These are phyloP conservation scores for Notiomystis cincta DNA, from an alignment of 2,113 vertebrate genomes.

Conservation along the genomic window DNA sequence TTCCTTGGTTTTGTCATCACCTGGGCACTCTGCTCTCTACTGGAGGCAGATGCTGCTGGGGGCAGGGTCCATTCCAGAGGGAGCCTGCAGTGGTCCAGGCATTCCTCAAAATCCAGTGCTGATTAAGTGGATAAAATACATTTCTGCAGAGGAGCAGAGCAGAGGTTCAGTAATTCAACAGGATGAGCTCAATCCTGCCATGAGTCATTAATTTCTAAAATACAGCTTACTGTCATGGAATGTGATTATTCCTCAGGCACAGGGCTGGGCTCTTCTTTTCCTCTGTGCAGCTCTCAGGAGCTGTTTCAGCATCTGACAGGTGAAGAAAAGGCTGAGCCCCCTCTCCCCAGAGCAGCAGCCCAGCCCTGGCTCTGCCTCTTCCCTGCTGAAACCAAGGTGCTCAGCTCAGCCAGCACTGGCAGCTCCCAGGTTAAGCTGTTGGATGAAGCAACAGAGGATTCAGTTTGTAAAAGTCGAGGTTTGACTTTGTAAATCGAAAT, in stretches of 20 bases:
- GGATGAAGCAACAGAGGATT: not conserved
- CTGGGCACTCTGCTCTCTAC: rapidly evolving
- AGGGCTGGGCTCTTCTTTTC: not conserved
- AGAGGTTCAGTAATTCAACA: not conserved
- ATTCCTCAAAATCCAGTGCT: not conserved
- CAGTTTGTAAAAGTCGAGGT: not conserved
- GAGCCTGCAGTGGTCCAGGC: not conserved
- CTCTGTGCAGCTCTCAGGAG: not conserved
- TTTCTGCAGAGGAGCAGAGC: not conserved
- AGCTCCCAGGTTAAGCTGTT: not conserved
- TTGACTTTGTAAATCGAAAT: not conserved
- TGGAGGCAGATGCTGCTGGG: not conserved
- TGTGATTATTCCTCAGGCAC: slow-evolving; percentile 10
- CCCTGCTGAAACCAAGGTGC: not conserved
- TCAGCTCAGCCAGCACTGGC: not conserved
- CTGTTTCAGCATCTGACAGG: not conserved
- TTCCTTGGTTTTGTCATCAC: no score
- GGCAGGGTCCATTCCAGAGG: not conserved
- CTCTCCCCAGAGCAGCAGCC: not conserved
- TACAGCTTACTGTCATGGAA: slow-evolving; percentile 14
- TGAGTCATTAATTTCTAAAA: slow-evolving; percentile 60
- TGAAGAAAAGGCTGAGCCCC: not conserved
- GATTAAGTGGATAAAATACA: not conserved
- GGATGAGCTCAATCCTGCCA: slow-evolving; percentile 29
- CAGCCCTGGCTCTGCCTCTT: not conserved